These are phyloP conservation scores for Stomorhina lunata DNA, from an alignment of 2,888 invertebrate species.

Conservation along the genomic window DNA sequence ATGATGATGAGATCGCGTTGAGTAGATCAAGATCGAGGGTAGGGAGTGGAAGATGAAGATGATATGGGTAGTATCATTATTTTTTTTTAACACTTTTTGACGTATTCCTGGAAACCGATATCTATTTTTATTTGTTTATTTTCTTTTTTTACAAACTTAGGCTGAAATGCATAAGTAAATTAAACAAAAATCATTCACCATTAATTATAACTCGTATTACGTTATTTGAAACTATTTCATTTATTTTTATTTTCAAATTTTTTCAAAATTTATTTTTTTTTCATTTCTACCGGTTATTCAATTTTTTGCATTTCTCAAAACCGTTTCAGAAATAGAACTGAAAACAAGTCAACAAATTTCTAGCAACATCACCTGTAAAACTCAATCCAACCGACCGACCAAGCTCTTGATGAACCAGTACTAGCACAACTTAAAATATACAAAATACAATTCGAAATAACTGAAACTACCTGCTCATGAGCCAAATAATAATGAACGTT, in stretches of 20 bases:
- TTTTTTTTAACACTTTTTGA: constrained; percentile 9
- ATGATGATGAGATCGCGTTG: too few relatives aligned
- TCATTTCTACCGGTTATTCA: constrained; percentile 36
- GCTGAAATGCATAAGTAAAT: background rate
- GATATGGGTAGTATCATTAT: background rate
- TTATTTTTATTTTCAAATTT: background rate
- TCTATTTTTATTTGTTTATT: background rate
- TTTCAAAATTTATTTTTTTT: constrained; percentile 16
- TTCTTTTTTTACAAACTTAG: too few relatives aligned
- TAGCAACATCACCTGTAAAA: constrained; percentile 63
- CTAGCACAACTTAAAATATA: background rate
- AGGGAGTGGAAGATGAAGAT: too few relatives aligned
- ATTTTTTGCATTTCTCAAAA: constrained; percentile 39
- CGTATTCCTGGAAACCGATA: constrained; percentile 59
- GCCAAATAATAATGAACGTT: constrained; percentile 25
- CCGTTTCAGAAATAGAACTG: constrained; percentile 64
- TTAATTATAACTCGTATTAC: constrained; percentile 11
- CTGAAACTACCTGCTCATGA: constrained; percentile 42
- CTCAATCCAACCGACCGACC: background rate
- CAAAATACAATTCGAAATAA: constrained; percentile 1
- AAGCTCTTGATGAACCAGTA: background rate
- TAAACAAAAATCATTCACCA: constrained; percentile 11
- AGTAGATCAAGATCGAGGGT: too few relatives aligned
- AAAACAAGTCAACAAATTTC: constrained; percentile 56
- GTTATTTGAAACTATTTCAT: constrained; percentile 11